These are phyloP conservation scores for Laticauda laticaudata DNA, from an alignment of 2,113 vertebrate genomes.

Conservation along the genomic window DNA sequence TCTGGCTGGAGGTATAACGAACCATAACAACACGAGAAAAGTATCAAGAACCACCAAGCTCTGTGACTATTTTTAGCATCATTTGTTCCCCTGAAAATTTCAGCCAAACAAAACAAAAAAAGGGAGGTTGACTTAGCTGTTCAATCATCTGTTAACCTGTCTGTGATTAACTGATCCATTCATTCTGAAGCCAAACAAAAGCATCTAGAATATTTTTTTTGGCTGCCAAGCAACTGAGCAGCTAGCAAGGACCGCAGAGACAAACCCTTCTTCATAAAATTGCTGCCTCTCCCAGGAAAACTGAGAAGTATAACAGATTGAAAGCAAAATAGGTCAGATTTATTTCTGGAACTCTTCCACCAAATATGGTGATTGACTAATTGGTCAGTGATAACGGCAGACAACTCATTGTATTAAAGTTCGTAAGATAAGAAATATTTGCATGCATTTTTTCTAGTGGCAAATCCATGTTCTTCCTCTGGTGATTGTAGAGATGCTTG, in stretches of 20 bases:
- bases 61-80: background rate
- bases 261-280: background rate
- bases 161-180: conserved; percentile 19
- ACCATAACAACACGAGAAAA: background rate
- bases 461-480: background rate
- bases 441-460: background rate
- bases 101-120: background rate
- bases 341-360: background rate
- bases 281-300: background rate
- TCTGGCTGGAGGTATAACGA: background rate
- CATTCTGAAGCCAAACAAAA: conserved; percentile 13
- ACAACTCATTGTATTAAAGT: background rate
- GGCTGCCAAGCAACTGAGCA: background rate
- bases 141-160: conserved; percentile 12
- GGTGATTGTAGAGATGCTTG: background rate
- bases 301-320: background rate
- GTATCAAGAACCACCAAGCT: background rate
- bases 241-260: background rate
- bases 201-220: conserved; percentile 11
- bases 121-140: conserved; percentile 8
- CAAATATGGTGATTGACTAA: background rate
- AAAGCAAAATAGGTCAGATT: conserved; percentile 1
- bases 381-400: background rate
- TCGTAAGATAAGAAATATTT: background rate
- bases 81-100: background rate